Base-by-base conservation (phyloP, 2,113 vertebrate genomes). In the Gulo gulo region DNA sequence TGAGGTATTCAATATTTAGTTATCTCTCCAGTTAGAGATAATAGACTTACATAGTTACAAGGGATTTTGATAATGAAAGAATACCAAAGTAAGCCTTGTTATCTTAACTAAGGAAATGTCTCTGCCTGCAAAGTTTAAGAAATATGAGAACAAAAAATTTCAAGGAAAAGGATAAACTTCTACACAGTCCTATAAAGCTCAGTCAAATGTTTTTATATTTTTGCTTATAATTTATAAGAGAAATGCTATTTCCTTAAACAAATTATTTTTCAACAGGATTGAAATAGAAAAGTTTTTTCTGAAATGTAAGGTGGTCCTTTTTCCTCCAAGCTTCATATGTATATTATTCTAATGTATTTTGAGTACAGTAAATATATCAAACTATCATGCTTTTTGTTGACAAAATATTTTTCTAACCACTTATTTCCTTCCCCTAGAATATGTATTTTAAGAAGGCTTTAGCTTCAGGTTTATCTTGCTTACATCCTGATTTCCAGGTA, bases 321-420 rank as follows among this genome's bases (percentile, higher is more conserved):
- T 39, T 18, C 31, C 59, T n/a, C 42, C 69, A 88, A 93, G 42
- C 13, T 95, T 76, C 39, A 65, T 61, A 36, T 81, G 11, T 61
- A 81, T 95, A 94, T 97, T 97, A 96, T 98, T 96, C 69, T 89
- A 96, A 91, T 83, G 23, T 97, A 96, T 97, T 98, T 95, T 88
- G 88, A 91, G 93, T 89, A 69, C 39, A 92, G 96, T 71, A 98
- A 98, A 96, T 86, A 97, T 91, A 73, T 55, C 78, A 83, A 93
- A 76, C 42, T 84, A 63, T 94, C 78, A 88, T 80, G 69, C 34
- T 96, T 97, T 88, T 14, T 36, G 89, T 88, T 80, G 91, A 93
- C 71, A 69, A 95, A 96, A 97, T 94, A 96, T 76, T 95, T 97
- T 92, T 86, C 73, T 97, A 82, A 91, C 90, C 92, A 79, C 91